Evolutionary conservation across 2,888 invertebrate species (phyloP).

Genomic region (Ernsta delagoae): DNA sequence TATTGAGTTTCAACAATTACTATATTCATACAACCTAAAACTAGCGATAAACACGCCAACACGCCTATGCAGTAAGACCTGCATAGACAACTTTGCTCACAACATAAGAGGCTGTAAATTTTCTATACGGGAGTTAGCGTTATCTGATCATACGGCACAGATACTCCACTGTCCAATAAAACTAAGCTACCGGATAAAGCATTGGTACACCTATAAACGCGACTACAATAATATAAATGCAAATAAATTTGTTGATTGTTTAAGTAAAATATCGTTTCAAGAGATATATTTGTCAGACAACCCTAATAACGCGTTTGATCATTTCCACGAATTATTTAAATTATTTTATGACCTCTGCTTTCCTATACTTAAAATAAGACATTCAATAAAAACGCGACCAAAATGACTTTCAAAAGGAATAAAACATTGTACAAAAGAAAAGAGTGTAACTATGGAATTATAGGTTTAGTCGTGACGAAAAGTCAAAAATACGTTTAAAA

Average conservation of each 20-base stretch:
- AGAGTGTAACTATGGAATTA: neutral
- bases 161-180: neutral
- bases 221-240: neutral
- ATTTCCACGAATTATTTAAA: neutral
- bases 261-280: neutral
- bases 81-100: neutral
- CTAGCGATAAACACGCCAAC: neutral
- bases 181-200: constrained; percentile 2
- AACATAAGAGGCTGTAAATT: neutral
- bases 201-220: neutral
- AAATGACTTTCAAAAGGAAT: neutral
- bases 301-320: neutral
- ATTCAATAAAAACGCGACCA: neutral
- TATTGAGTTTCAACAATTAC: neutral
- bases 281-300: neutral
- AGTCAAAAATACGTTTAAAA: neutral
- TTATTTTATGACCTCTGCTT: neutral
- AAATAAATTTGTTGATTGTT: neutral
- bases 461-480: neutral
- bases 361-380: neutral
- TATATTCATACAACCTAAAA: neutral
- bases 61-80: neutral
- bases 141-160: neutral
- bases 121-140: neutral
- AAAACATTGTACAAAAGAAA: neutral